These are phyloP conservation scores for Magallana ariakensis DNA, from an alignment of 1,140 invertebrate species.

Conservation along the genomic window DNA sequence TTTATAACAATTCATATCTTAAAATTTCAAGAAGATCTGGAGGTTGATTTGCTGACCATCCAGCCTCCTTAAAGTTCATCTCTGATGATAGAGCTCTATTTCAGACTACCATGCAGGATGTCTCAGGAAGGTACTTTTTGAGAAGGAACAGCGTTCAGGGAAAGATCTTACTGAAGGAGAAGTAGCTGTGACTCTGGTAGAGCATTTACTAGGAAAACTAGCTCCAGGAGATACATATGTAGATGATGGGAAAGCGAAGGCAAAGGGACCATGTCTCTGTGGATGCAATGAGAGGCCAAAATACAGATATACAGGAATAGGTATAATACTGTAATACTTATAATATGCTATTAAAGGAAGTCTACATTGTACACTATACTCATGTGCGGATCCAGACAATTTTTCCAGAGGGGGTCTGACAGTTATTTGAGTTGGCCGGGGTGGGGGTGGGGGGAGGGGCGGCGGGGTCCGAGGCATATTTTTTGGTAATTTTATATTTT, in stretches of 20 bases:
- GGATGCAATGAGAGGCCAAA: slow-evolving; percentile 3
- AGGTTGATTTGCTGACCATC: no score
- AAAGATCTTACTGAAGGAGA: background rate
- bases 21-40: no score
- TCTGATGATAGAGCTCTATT: slow-evolving; percentile 1
- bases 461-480: no score
- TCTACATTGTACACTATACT: background rate
- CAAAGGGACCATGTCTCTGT: background rate
- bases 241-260: background rate
- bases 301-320: slow-evolving; percentile 14
- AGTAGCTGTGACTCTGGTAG: slow-evolving; percentile 3
- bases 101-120: background rate
- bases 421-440: no score
- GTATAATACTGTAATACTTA: background rate
- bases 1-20: no score
- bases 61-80: background rate
- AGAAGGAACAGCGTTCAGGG: background rate
- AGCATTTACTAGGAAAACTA: slow-evolving; percentile 23
- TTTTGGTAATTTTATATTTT: no score
- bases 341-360: background rate
- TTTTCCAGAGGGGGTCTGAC: no score
- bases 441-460: no score
- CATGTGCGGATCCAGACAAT: no score
- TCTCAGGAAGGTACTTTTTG: slow-evolving; percentile 15
- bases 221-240: slow-evolving; percentile 3